Evolutionary conservation across 2,797 vertebrate species (phyloP).

Genomic region (Sebastes itinus): DNA sequence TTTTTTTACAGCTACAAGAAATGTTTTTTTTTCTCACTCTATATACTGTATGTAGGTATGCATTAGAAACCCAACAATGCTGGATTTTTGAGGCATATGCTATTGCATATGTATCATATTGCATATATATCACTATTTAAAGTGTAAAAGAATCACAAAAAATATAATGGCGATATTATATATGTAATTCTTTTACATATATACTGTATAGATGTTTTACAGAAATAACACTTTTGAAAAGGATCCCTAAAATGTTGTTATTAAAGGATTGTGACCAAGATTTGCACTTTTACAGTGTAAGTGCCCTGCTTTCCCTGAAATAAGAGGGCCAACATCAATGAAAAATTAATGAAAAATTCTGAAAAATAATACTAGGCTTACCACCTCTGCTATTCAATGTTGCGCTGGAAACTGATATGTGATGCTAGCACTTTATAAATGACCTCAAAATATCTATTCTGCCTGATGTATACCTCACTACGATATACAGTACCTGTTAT

Average conservation of each 20-base stretch:
- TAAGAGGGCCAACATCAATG: neutral
- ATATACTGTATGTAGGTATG: neutral
- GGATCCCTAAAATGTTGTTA: neutral
- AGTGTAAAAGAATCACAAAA: neutral
- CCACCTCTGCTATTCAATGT: neutral
- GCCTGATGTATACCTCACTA: no score
- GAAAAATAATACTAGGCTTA: neutral
- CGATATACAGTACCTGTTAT: no score
- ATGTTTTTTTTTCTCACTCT: neutral
- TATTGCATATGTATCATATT: no score
- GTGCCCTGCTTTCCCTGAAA: neutral
- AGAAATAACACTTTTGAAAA: neutral
- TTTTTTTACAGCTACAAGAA: neutral
- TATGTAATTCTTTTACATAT: neutral
- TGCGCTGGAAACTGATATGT: neutral
- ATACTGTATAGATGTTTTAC: neutral
- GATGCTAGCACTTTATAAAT: neutral
- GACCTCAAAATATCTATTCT: neutral
- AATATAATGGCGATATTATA: fast-evolving
- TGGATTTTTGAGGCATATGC: neutral
- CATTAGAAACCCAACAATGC: neutral
- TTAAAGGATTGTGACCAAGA: neutral
- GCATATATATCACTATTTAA: neutral
- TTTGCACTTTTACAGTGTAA: neutral
- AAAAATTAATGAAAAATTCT: no score